Base-by-base conservation (phyloP, 2,113 vertebrate genomes). In the Misgurnus mizolepis region DNA sequence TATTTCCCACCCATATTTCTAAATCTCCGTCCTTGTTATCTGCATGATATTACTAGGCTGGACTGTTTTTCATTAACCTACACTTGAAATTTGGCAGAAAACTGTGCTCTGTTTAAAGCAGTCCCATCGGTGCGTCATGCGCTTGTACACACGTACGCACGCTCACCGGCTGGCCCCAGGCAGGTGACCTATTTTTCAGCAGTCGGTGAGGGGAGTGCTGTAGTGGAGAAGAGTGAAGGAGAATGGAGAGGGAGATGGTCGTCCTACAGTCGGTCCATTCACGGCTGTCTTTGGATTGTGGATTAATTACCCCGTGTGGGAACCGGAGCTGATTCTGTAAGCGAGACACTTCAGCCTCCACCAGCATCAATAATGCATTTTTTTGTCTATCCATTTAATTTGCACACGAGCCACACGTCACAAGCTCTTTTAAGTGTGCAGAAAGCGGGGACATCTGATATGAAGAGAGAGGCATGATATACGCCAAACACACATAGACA, bases 321-420 rank as follows among this genome's bases (percentile, higher is more conserved):
- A 89, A 93, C 90, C 83, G 11, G 90, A 94, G 89, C 86, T 76
- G 64, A 18, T 84, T 88, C 88, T 89, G 88, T 91, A 89, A 90
- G 88, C 69, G 82, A 91, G 89, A 90, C 89, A 88, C 88, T 88
- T 90, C 89, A 88, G 86, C 90, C 89, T 92, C 89, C 84, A 6
- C 55, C 70, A 75, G 84, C 82, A 94, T 93, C 90, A 93, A 93
- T 94, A 90, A 93, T 93, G 90, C 88, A 93, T 92, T 92, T 91
- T 92, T 92, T 87, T 90, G 91, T 93, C 90, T 92, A 88, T 89
- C 89, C 87, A 91, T 92, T 94, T 92, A 92, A 93, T 92, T 93
- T 92, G 91, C 87, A 80, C 86, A 73, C 77, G 61, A 85, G 87
- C 85, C 88, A 80, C 64, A 80, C 88, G 86, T 86, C 82, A 81